phyloP scores from a whole-genome alignment of 2,797 vertebrate genomes.

The Amphiprion clarkii region DNA sequence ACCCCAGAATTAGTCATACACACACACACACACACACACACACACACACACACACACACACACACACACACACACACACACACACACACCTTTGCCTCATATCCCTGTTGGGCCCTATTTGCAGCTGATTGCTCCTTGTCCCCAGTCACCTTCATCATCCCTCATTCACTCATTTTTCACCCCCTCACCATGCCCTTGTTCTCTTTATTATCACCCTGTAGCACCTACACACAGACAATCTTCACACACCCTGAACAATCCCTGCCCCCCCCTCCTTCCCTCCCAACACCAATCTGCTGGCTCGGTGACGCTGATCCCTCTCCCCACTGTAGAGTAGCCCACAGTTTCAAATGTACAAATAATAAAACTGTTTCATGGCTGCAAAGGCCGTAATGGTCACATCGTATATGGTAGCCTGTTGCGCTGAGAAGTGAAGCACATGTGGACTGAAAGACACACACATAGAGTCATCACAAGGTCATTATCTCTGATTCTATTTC shows the following conservation, averaged over 20 bases:
- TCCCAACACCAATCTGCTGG: conserved; percentile 49
- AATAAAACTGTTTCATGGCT: conserved; percentile 32
- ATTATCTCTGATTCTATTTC: conserved; percentile 64
- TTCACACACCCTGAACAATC: conserved; percentile 6
- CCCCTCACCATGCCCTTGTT: conserved; percentile 52
- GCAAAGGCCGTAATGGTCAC: conserved; percentile 35
- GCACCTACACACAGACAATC: conserved; percentile 29
- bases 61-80: not conserved
- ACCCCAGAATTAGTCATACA: conserved; percentile 49
- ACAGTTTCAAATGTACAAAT: conserved; percentile 55
- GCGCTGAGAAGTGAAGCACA: conserved; percentile 35
- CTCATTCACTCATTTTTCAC: conserved; percentile 65
- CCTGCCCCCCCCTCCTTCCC: not conserved
- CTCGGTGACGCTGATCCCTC: conserved; percentile 43
- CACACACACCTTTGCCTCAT: conserved; percentile 35
- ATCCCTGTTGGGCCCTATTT: conserved; percentile 66
- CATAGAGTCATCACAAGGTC: conserved; percentile 42
- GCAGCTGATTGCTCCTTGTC: conserved; percentile 75
- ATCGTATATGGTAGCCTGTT: conserved; percentile 17
- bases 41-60: conserved; percentile 37
- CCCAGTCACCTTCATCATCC: conserved; percentile 77
- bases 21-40: conserved; percentile 20
- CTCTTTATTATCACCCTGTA: conserved; percentile 47
- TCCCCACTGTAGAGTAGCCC: conserved; percentile 30
- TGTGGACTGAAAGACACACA: conserved; percentile 39